Evolutionary conservation across 2,888 invertebrate species (phyloP).

Genomic region (Drosophila rubida): DNA sequence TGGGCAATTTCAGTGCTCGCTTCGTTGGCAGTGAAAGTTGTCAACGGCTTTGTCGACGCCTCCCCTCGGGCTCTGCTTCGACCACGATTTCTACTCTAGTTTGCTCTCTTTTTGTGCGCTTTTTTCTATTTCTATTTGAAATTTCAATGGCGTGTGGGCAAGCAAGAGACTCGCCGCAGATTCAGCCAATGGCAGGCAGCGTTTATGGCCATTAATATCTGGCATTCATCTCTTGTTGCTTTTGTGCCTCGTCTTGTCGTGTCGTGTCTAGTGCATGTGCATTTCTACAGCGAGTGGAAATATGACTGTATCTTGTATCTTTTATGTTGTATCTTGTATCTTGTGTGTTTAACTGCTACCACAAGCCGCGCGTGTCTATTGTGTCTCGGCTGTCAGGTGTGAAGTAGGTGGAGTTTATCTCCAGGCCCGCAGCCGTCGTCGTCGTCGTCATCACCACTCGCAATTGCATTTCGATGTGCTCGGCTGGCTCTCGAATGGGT

Average conservation of each 20-base stretch:
- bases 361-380: constrained; percentile 42
- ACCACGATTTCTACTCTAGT: constrained; percentile 49
- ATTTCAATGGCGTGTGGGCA: constrained; percentile 51
- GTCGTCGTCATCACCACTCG: constrained; percentile 19
- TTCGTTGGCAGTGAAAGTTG: constrained; percentile 73
- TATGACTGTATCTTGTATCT: constrained; percentile 20
- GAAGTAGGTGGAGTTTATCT: constrained; percentile 69
- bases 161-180: constrained; percentile 4
- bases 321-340: constrained; percentile 24
- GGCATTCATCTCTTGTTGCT: constrained; percentile 30
- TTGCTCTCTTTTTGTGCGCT: constrained; percentile 13
- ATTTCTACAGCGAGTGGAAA: constrained; percentile 6
- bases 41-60: constrained; percentile 44
- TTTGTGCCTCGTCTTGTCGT: constrained; percentile 8
- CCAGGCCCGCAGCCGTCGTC: constrained; percentile 5
- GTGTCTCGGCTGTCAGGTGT: constrained; percentile 65
- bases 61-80: constrained; percentile 9
- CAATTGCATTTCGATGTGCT: constrained; percentile 46
- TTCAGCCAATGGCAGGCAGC: constrained; percentile 58
- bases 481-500: constrained; percentile 15
- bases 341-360: constrained; percentile 36
- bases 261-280: constrained; percentile 14
- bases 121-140: constrained; percentile 43
- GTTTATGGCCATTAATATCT: constrained; percentile 56
- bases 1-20: constrained; percentile 54